phyloP scores from a whole-genome alignment of 2,888 invertebrate genomes.

The Lottia scabra region DNA sequence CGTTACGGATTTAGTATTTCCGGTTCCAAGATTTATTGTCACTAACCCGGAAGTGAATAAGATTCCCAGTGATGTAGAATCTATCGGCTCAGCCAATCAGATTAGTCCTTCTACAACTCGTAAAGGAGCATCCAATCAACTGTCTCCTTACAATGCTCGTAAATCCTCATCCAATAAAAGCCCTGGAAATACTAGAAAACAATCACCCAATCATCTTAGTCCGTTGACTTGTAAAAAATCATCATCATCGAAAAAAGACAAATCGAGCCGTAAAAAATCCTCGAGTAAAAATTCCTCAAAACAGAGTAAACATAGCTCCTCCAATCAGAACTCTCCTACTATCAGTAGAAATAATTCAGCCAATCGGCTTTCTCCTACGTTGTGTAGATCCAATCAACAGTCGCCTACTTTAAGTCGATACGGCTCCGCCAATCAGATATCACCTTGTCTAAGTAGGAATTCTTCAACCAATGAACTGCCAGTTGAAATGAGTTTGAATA shows the following conservation, averaged over 20 bases:
- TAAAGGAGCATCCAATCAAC: background rate
- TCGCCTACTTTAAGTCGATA: background rate
- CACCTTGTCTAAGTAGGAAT: background rate
- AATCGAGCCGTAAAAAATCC: no score
- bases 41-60: background rate
- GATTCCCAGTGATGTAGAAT: background rate
- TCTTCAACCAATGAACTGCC: background rate
- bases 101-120: background rate
- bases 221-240: background rate
- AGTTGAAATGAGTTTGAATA: background rate
- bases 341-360: conserved; percentile 3
- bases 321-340: background rate
- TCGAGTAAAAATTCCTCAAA: no score
- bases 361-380: background rate
- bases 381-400: background rate
- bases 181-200: background rate
- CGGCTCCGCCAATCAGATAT: background rate
- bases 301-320: background rate
- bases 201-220: background rate
- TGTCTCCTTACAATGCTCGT: background rate
- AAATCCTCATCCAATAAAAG: background rate
- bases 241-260: background rate
- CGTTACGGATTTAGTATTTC: conserved; percentile 7
- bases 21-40: background rate
- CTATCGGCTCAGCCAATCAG: background rate